Percentiles rank a stretch among this genome's conserved stretches.
These are phyloP conservation scores for Rhinatrema bivittatum DNA, from an alignment of 2,797 vertebrate genomes.

Conservation along the genomic window DNA sequence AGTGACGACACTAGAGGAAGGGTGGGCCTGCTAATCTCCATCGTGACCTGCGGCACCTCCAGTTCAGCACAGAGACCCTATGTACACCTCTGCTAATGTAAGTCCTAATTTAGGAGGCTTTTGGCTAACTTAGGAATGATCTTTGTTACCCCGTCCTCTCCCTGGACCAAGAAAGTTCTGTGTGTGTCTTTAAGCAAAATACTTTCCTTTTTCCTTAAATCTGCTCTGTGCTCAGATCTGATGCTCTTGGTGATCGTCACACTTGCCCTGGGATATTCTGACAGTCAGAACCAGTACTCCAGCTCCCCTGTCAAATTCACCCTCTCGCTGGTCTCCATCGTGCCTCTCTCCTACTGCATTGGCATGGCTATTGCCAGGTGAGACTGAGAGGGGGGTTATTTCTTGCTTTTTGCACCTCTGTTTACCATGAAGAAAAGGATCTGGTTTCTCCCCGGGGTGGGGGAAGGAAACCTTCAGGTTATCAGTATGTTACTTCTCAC, in stretches of 20 bases:
- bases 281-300: constrained; percentile 60
- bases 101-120: no score
- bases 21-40: no score
- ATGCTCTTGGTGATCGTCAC: constrained; percentile 73
- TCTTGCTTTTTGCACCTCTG: neutral
- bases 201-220: constrained; percentile 27
- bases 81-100: no score
- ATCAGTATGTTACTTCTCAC: no score
- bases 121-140: no score
- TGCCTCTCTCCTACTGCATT: constrained; percentile 82
- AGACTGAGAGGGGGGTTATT: neutral
- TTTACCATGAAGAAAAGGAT: neutral
- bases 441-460: neutral
- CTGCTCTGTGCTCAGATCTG: constrained; percentile 51
- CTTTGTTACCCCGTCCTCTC: no score
- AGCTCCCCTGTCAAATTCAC: constrained; percentile 70
- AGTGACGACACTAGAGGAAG: no score
- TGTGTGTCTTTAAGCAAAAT: no score
- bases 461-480: no score
- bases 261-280: constrained; percentile 69
- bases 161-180: no score
- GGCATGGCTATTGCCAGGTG: constrained; percentile 88
- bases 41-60: no score
- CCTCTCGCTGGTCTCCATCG: constrained; percentile 70
- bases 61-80: no score